These are phyloP conservation scores for Ivindomyrus marchei DNA, from an alignment of 2,113 vertebrate species.

Conservation along the genomic window DNA sequence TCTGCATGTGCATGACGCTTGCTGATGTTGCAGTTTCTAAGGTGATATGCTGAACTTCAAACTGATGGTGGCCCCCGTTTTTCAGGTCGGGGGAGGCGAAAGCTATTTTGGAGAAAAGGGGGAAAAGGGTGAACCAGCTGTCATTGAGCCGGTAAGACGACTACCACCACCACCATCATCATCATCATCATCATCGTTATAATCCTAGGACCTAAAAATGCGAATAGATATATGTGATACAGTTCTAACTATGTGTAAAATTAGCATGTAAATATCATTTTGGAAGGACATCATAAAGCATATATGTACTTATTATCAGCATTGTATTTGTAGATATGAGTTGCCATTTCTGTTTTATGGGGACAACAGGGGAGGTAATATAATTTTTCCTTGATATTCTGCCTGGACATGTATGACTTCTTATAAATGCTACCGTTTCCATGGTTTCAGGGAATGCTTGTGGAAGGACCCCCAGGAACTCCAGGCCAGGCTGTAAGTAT, in stretches of 20 bases:
- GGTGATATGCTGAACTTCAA: background rate
- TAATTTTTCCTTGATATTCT: slow-evolving; percentile 12
- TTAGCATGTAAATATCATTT: background rate
- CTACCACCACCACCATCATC: background rate
- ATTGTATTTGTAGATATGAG: background rate
- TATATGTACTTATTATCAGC: background rate
- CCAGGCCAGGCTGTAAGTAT: slow-evolving; percentile 83
- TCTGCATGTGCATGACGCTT: background rate
- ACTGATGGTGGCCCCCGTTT: background rate
- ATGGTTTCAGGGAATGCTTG: slow-evolving; percentile 83
- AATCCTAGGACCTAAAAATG: background rate
- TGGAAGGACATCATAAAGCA: background rate
- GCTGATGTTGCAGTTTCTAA: background rate
- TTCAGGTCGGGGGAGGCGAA: slow-evolving; percentile 67
- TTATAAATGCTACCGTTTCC: slow-evolving; percentile 51
- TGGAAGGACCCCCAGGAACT: slow-evolving; percentile 87
- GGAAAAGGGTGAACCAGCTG: slow-evolving; percentile 91
- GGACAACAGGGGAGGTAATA: background rate
- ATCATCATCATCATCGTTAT: background rate
- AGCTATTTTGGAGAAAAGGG: slow-evolving; percentile 86
- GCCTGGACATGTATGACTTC: slow-evolving; percentile 38
- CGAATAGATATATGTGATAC: background rate
- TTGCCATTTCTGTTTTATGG: background rate
- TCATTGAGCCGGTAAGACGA: slow-evolving; percentile 88
- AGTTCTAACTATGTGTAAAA: background rate